Evolutionary conservation across 1,140 invertebrate species (phyloP).

Genomic region (Rhizoglyphus robini): DNA sequence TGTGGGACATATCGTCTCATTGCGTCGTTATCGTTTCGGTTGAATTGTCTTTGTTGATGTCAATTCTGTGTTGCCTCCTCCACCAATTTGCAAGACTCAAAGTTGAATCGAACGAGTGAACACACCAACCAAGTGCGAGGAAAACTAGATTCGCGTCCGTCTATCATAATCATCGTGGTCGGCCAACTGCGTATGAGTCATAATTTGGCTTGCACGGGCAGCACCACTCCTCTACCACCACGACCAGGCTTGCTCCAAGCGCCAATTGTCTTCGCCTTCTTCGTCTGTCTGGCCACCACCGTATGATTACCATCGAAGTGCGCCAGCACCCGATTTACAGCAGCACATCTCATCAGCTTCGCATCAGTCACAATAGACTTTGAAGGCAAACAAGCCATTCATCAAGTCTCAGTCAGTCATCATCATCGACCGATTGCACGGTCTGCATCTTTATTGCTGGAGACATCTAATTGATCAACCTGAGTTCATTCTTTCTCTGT

Average conservation of each 20-base stretch:
- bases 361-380: background rate
- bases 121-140: too few relatives aligned
- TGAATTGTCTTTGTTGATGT: too few relatives aligned
- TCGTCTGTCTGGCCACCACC: too few relatives aligned
- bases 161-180: background rate
- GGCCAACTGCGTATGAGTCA: background rate
- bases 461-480: background rate
- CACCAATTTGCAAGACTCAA: too few relatives aligned
- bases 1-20: background rate
- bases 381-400: background rate
- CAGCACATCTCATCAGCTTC: too few relatives aligned
- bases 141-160: background rate
- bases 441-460: background rate
- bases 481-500: too few relatives aligned
- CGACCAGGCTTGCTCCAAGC: background rate
- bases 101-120: too few relatives aligned
- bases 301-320: too few relatives aligned
- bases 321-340: too few relatives aligned
- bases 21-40: too few relatives aligned
- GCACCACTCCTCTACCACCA: background rate
- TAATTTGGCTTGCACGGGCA: background rate
- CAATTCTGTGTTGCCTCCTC: too few relatives aligned
- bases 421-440: background rate
- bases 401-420: too few relatives aligned
- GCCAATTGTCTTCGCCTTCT: background rate